These are phyloP conservation scores for Brachypalpus laphriformis DNA, from an alignment of 2,888 invertebrate genomes.

Conservation along the genomic window DNA sequence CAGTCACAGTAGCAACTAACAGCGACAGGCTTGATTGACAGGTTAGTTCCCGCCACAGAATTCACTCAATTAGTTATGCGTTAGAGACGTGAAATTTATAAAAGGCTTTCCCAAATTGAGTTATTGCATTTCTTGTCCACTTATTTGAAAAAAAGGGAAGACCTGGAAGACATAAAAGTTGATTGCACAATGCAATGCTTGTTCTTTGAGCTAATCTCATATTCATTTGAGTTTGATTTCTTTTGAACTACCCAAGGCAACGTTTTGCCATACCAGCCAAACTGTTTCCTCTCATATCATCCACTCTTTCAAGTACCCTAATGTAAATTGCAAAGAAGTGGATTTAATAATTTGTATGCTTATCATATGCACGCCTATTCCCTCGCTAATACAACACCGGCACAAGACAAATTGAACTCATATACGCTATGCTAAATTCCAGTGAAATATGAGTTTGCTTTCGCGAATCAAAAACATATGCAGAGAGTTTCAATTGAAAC, in stretches of 20 bases:
- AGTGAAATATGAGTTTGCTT: conserved; percentile 18
- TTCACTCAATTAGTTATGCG: too few relatives aligned
- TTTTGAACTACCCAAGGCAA: background rate
- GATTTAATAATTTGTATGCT: background rate
- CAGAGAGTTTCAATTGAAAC: conserved; percentile 33
- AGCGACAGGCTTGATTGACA: too few relatives aligned
- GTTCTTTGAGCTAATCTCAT: background rate
- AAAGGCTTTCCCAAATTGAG: too few relatives aligned
- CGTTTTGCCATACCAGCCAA: background rate
- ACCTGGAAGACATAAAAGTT: too few relatives aligned
- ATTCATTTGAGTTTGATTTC: background rate
- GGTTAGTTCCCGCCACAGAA: too few relatives aligned
- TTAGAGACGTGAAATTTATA: too few relatives aligned
- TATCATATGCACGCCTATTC: background rate
- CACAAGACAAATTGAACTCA: background rate
- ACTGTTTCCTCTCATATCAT: too few relatives aligned
- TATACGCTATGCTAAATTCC: background rate
- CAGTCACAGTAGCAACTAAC: too few relatives aligned
- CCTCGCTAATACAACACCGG: background rate
- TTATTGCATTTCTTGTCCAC: too few relatives aligned
- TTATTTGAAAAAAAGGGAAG: too few relatives aligned
- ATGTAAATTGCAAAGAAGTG: background rate
- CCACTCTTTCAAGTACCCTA: background rate
- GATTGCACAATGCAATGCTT: too few relatives aligned
- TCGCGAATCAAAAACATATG: conserved; percentile 6